A percentile compares a stretch with the other conserved stretches of the same genome.
These are phyloP conservation scores for Rhadina sibilatrix DNA, from an alignment of 2,113 vertebrate species.

Conservation along the genomic window DNA sequence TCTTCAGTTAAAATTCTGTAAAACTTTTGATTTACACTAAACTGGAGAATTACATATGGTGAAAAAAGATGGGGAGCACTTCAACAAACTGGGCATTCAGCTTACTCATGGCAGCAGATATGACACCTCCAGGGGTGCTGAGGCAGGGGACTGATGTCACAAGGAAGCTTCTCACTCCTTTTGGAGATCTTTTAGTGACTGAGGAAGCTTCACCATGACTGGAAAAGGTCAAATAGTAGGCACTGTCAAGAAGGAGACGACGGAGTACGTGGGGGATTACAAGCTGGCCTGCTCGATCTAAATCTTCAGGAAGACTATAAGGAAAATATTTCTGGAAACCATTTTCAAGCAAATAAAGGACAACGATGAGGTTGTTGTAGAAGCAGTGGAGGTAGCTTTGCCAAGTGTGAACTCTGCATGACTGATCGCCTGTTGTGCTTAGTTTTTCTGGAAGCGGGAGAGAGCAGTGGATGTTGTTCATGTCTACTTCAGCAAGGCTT, in stretches of 20 bases:
- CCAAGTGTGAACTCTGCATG: background rate
- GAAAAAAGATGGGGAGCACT: background rate
- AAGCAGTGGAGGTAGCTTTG: background rate
- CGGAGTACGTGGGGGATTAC: background rate
- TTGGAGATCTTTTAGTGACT: background rate
- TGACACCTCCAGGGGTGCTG: rapidly evolving
- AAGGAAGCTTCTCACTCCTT: background rate
- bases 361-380: background rate
- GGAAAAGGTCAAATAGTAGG: background rate
- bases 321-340: background rate
- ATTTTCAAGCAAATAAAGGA: background rate
- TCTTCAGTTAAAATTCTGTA: background rate
- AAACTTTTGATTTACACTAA: background rate
- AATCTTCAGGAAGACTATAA: background rate
- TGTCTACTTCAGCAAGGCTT: background rate
- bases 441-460: background rate
- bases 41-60: background rate
- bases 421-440: background rate
- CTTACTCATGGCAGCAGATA: background rate
- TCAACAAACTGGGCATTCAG: background rate
- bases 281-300: background rate
- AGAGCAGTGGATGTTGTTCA: background rate
- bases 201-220: background rate
- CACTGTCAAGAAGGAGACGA: background rate
- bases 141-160: background rate